Base-by-base conservation (phyloP, 2,113 vertebrate genomes). In the Cottus gobio region DNA sequence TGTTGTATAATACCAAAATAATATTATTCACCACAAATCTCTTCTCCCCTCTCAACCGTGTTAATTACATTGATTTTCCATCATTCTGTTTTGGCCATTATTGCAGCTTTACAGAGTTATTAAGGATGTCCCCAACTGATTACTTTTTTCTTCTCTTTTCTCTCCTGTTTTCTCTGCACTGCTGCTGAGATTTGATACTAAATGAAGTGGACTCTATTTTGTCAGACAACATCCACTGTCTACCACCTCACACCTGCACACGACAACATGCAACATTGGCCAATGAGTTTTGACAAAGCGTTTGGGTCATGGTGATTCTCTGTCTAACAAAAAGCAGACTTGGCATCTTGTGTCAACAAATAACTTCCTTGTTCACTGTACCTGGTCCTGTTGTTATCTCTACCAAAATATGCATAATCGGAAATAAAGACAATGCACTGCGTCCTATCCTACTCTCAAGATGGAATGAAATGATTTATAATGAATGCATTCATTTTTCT, bases 31-130 rank as follows among this genome's bases (percentile, higher is more conserved):
- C n/a, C 31, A 70, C 22, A 18, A 46, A 24, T 37, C 6, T 68
- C 22, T 26, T 61, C 24, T 65, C 28, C 10, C 5, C 56, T 58
- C 39, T 4, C 18, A 54, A 46, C 30, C 46, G 48, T 50, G 28
- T 64, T 82, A 74, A 83, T 77, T 56, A 44, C 12, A 69, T 31
- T 56, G 57, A 81, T 78, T 68, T 76, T 2, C 34, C 72, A 37
- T 76, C 26, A 54, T 34, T 24, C 54, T 28, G 2, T 75, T 67
- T 63, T 64, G 46, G 31, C 31, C 31, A 63, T 74, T 80, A 82
- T 73, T 22, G 2, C 64, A 66, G 73, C 60, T 58, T 82, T 58
- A 22, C 58, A 69, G 34, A 76, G 16, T 85, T 81, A 79, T 86
- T 70, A 65, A 84, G 65, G 36, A 18, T 44, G 62, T 42, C 42